Evolutionary conservation across 2,113 vertebrate species (phyloP).

Genomic region (Danionella cerebrum): DNA sequence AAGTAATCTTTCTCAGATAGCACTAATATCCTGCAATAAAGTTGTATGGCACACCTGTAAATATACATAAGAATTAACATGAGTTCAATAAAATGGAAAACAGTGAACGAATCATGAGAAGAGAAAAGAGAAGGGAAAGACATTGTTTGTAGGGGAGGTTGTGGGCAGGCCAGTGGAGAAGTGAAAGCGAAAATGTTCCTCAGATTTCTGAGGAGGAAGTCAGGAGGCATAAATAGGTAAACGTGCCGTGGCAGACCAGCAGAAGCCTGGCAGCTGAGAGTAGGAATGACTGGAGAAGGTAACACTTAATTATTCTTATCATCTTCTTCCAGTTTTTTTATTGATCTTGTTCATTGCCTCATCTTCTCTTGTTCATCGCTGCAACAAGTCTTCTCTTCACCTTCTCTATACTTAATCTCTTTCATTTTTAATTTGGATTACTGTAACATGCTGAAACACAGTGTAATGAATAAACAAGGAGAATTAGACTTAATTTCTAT

Average conservation of each 20-base stretch:
- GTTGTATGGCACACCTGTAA: too few relatives aligned
- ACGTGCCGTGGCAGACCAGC: conserved; percentile 14
- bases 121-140: conserved; percentile 42
- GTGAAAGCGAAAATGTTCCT: conserved; percentile 69
- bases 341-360: not conserved
- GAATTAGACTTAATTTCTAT: not conserved
- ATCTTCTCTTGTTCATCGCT: not conserved
- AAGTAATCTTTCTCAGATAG: too few relatives aligned
- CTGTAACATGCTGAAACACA: not conserved
- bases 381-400: not conserved
- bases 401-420: not conserved
- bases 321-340: not conserved
- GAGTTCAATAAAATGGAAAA: not conserved
- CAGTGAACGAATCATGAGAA: not conserved
- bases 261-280: not conserved
- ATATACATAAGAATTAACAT: too few relatives aligned
- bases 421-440: not conserved
- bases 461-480: not conserved
- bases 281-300: conserved; percentile 28
- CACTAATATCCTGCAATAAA: too few relatives aligned
- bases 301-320: not conserved
- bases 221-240: conserved; percentile 45
- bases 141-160: conserved; percentile 33
- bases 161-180: conserved; percentile 51
- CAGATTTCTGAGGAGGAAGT: conserved; percentile 67